Evolutionary conservation across 2,888 invertebrate species (phyloP).

Genomic region (Cephus rjabovi): DNA sequence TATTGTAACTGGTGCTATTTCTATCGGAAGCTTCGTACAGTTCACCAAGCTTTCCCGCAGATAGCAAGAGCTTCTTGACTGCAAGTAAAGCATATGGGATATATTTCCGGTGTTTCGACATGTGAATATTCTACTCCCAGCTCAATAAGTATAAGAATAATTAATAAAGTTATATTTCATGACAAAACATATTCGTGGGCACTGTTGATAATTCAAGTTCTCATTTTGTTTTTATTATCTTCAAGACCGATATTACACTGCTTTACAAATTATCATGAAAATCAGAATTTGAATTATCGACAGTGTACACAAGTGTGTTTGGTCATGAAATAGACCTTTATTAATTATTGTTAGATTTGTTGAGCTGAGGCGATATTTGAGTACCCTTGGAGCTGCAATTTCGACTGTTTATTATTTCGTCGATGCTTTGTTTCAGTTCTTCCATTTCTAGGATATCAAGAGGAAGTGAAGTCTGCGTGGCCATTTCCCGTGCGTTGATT

Average conservation of each 20-base stretch:
- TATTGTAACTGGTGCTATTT: background rate
- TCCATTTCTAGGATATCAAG: conserved; percentile 63
- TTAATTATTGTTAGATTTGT: conserved; percentile 34
- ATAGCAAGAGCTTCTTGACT: too few species aligned
- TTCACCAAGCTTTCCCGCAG: too few species aligned
- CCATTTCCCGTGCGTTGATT: conserved; percentile 57
- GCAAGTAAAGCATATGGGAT: too few species aligned
- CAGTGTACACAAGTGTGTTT: background rate
- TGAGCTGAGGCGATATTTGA: conserved; percentile 57
- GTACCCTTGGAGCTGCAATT: conserved; percentile 59
- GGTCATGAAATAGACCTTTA: background rate
- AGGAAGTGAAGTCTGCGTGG: conserved; percentile 62
- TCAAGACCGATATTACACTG: too few species aligned
- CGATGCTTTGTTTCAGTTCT: conserved; percentile 61
- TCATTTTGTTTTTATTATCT: too few species aligned
- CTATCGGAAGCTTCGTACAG: too few species aligned
- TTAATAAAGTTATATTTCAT: too few species aligned
- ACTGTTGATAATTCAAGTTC: too few species aligned
- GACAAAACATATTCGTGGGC: too few species aligned
- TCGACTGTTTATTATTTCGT: conserved; percentile 60
- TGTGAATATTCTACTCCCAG: too few species aligned
- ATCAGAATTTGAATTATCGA: background rate
- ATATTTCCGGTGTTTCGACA: too few species aligned
- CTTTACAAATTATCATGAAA: background rate
- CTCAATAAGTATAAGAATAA: too few species aligned